Evolutionary conservation across 2,113 vertebrate species (phyloP).

Genomic region (Drymodes brunneopygia): DNA sequence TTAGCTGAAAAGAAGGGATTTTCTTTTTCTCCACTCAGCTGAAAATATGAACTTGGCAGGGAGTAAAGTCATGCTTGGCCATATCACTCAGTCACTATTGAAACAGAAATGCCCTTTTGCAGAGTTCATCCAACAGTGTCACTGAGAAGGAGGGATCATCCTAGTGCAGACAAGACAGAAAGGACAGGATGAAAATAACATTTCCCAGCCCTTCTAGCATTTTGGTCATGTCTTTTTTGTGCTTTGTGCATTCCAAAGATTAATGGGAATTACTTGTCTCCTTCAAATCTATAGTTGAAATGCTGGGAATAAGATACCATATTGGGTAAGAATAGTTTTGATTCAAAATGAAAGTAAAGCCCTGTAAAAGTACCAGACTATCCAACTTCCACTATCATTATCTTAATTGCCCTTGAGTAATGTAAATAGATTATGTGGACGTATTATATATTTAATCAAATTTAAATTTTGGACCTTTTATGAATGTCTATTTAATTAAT

Average conservation of each 20-base stretch:
- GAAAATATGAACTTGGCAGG: neutral
- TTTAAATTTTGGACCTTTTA: neutral
- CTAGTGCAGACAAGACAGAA: neutral
- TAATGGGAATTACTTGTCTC: neutral
- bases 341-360: neutral
- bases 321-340: neutral
- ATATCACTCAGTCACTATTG: neutral
- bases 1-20: neutral
- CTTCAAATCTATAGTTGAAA: neutral
- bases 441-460: neutral
- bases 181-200: neutral
- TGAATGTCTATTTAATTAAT: neutral
- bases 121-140: neutral
- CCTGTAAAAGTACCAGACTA: neutral
- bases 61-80: neutral
- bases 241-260: neutral
- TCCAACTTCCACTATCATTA: neutral
- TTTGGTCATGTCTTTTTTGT: neutral
- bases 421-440: neutral
- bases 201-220: neutral
- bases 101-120: slow-evolving; percentile 10
- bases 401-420: neutral
- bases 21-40: slow-evolving; percentile 7
- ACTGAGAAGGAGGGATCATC: neutral
- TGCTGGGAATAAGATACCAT: neutral